Evolutionary conservation across 2,113 vertebrate species (phyloP).

Genomic region (Tetraodon nigroviridis): DNA sequence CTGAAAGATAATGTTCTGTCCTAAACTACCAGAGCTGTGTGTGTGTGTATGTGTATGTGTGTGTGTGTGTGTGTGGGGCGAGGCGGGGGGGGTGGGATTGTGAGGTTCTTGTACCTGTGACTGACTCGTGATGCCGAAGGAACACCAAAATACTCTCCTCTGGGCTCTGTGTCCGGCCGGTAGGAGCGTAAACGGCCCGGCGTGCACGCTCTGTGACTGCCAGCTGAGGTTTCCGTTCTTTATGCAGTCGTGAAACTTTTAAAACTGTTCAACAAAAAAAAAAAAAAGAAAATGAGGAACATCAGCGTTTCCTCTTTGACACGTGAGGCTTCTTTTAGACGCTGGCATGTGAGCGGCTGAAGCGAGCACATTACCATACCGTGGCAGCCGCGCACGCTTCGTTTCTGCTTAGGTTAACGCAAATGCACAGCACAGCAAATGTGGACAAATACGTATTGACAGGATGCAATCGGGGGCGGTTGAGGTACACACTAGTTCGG

Average conservation of each 20-base stretch:
- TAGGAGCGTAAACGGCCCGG: conserved; percentile 39
- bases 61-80: conserved; percentile 17
- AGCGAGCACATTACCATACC: conserved; percentile 31
- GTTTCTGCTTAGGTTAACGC: no score
- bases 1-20: no score
- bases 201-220: conserved; percentile 24
- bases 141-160: no score
- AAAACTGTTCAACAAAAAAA: conserved; percentile 39
- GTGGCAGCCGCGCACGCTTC: not conserved
- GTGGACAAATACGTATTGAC: not conserved
- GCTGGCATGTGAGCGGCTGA: conserved; percentile 24
- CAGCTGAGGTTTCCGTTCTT: conserved; percentile 52
- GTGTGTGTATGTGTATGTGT: not conserved
- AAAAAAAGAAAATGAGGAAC: conserved; percentile 49
- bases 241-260: conserved; percentile 40
- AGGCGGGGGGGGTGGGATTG: no score
- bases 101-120: no score
- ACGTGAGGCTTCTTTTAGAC: conserved; percentile 36
- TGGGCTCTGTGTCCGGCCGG: no score
- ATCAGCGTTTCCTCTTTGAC: conserved; percentile 59
- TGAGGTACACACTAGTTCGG: no score
- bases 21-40: no score
- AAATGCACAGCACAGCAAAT: not conserved
- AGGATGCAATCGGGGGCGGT: no score
- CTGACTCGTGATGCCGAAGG: no score